Evolutionary conservation across 2,888 invertebrate genomes (phyloP), one percentile per base, ranked within the genome.

Genomic region (Rotaria socialis): DNA sequence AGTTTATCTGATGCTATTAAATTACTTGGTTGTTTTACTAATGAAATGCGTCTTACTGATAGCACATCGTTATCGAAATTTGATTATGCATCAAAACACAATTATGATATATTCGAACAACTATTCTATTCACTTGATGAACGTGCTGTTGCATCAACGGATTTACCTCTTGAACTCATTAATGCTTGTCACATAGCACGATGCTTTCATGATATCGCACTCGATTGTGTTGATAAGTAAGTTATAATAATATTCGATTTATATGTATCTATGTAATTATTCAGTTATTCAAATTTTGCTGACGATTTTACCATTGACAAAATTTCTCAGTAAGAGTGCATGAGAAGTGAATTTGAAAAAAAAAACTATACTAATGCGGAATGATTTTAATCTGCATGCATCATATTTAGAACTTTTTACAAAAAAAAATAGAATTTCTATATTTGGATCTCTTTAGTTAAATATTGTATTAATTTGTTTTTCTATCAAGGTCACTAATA

Each of bases 181-280:
- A 95, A 95, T 89, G 94, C 95, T 0, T 95, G 96, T 90, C 93
- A 96, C 84, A 93, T 97, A 84, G 93, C 96, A 89, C 93, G 97
- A 87, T 92, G 96, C 86, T 92, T 99, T 27, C 97, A 98, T 90
- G 97, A 98, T 91, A 95, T 97, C 89, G 96, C 97, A 0, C 93
- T 97, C 88, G 98, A 99, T 91, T 94, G 95, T 84, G 97, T 96
- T 91, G 98, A 98, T 90, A 95, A 95, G 91, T 95, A 94, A 88
- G 88, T 88, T 52, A 14, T 52, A 3, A 11, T 14, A 14, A 52
- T 16, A 52, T 52, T 14, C 16, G 3, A 11, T 52, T 52, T 16
- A 52, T 52, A 16, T 52, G 4, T 52, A 80, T 47, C 5, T 24
- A 80, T 47, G 10, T 80, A 80, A 47, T 80, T 80, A 24, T 80